phyloP scores from a whole-genome alignment of 1,140 invertebrate genomes.

The Leptoteleia sp. region DNA sequence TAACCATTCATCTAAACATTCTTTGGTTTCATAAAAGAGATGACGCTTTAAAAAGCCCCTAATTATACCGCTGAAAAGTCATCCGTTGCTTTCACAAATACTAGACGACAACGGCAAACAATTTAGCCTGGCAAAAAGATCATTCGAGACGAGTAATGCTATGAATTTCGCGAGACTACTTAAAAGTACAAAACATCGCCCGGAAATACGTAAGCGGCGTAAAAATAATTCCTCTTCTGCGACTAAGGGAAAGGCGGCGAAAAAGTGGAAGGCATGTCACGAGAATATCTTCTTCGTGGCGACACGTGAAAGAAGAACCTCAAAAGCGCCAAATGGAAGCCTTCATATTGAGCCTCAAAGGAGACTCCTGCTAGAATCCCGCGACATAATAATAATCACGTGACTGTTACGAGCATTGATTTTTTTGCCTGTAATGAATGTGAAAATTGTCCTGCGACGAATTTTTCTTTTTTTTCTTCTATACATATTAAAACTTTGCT shows the following conservation, averaged over 20 bases:
- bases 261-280: constrained; percentile 55
- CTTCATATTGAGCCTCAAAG: constrained; percentile 57
- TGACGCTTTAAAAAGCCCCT: no score
- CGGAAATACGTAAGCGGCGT: constrained; percentile 46
- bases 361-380: constrained; percentile 30
- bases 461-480: no score
- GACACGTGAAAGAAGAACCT: constrained; percentile 60
- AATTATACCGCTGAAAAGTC: no score
- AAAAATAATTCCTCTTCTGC: constrained; percentile 54
- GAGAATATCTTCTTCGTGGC: constrained; percentile 58
- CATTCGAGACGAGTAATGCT: neutral
- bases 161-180: constrained; percentile 6
- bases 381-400: constrained; percentile 57
- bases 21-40: no score
- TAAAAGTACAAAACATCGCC: constrained; percentile 44
- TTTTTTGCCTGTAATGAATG: constrained; percentile 33
- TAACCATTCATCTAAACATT: no score
- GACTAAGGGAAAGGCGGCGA: constrained; percentile 40
- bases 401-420: constrained; percentile 45
- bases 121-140: neutral
- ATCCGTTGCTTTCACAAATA: no score
- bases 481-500: no score
- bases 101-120: no score
- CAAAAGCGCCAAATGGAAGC: constrained; percentile 63
- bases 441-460: constrained; percentile 1